Base-by-base conservation (phyloP, 2,113 vertebrate genomes). In the Festucalex cinctus region DNA sequence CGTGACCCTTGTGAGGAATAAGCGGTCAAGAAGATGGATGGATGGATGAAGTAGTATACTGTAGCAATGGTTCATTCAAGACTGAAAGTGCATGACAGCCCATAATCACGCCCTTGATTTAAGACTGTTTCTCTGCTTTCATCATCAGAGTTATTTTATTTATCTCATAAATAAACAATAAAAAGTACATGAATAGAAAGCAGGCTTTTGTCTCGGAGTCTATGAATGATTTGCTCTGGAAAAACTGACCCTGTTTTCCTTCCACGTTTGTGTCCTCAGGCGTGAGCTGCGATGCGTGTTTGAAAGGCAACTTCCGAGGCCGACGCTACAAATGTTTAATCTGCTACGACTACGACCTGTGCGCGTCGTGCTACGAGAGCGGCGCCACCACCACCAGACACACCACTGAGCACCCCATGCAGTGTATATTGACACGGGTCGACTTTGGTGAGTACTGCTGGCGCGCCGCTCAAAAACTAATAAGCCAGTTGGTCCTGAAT, bases 271-370 rank as follows among this genome's bases (percentile, higher is more conserved):
- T 79, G 77, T 80, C 90, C 81, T 19, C 88, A 99, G 97, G 97
- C 91, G 97, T 99, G 93, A 99, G 96, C 95, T 99, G 97, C 84
- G 97, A 99, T 91, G 97, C 97, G 85, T 99, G 97, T 97, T 98
- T 99, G 91, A 99, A 99, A 94, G 97, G 97, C 88, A 99, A 99
- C 91, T 99, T 99, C 85, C 90, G 96, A 92, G 97, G 97, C 73
- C 95, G 96, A 66, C 65, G 97, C 85, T 99, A 97, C 89, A 99
- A 98, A 94, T 99, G 97, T 93, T 96, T 99, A 93, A 98, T 99
- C 89, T 99, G 97, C 93, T 99, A 98, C 90, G 97, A 99, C 93
- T 99, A 99, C 90, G 97, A 99, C 88, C 71, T 98, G 75, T 99
- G 97, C 62, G 97, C 96, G 69, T 97, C 97, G 78, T 99, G 97